These are phyloP conservation scores for Crotophaga sulcirostris DNA, from an alignment of 2,113 vertebrate species.

Conservation along the genomic window DNA sequence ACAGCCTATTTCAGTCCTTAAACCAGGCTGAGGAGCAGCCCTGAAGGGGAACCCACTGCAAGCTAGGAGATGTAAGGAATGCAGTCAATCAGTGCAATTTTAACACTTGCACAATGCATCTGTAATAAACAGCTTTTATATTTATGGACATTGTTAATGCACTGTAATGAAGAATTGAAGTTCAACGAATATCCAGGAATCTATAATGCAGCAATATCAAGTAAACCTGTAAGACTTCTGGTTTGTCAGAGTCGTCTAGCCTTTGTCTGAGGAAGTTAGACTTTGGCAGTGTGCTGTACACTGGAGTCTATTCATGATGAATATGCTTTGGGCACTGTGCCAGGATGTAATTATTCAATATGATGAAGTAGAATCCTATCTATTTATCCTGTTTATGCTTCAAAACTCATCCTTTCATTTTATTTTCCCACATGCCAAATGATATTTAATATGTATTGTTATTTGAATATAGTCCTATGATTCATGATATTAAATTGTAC, in stretches of 20 bases:
- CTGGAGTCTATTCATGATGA: background rate
- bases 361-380: background rate
- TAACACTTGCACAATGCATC: background rate
- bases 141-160: background rate
- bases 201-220: background rate
- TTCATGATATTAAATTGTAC: background rate
- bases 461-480: background rate
- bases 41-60: background rate
- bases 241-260: background rate
- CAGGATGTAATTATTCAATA: conserved; percentile 3
- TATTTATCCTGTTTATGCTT: conserved; percentile 35
- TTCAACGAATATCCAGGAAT: background rate
- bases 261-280: background rate
- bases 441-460: conserved; percentile 2
- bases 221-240: background rate
- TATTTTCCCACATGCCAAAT: conserved; percentile 26
- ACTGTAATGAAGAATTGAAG: background rate
- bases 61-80: background rate
- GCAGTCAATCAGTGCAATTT: background rate
- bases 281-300: background rate
- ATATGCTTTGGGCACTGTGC: background rate
- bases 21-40: background rate
- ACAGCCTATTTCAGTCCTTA: background rate
- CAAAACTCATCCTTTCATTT: background rate
- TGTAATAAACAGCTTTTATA: background rate